A percentile compares a stretch with the other conserved stretches of the same genome.
Evolutionary conservation across 2,797 vertebrate genomes (phyloP).

Genomic region (Potorous gilbertii): DNA sequence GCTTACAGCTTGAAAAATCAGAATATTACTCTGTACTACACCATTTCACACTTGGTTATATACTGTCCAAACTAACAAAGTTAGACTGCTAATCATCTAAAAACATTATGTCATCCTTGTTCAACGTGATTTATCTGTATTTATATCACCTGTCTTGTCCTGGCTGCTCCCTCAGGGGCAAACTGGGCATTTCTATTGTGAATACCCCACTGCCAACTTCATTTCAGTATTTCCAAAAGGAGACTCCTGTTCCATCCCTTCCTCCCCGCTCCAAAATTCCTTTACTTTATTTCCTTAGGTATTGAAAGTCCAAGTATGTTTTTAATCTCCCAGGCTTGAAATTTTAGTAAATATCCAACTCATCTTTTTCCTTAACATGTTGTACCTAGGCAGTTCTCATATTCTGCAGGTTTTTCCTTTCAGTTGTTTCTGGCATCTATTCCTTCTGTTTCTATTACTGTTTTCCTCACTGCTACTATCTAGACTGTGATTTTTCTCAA

Average conservation of each 20-base stretch:
- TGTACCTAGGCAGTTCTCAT: no score
- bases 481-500: background rate
- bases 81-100: no score
- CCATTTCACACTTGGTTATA: no score
- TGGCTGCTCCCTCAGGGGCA: background rate
- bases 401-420: background rate
- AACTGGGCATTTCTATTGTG: background rate
- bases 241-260: no score
- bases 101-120: background rate
- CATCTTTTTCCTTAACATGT: background rate
- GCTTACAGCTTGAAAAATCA: background rate
- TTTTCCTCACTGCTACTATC: background rate
- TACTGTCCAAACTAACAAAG: background rate
- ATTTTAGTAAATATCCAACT: background rate
- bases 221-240: no score
- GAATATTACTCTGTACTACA: no score
- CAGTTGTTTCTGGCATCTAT: background rate
- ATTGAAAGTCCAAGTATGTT: no score
- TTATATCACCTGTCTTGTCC: background rate
- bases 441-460: no score
- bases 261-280: no score
- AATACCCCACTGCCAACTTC: no score
- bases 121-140: background rate
- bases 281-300: no score
- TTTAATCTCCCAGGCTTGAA: no score